These are phyloP conservation scores for Brachionus plicatilis DNA, from an alignment of 1,140 invertebrate genomes.

Conservation along the genomic window DNA sequence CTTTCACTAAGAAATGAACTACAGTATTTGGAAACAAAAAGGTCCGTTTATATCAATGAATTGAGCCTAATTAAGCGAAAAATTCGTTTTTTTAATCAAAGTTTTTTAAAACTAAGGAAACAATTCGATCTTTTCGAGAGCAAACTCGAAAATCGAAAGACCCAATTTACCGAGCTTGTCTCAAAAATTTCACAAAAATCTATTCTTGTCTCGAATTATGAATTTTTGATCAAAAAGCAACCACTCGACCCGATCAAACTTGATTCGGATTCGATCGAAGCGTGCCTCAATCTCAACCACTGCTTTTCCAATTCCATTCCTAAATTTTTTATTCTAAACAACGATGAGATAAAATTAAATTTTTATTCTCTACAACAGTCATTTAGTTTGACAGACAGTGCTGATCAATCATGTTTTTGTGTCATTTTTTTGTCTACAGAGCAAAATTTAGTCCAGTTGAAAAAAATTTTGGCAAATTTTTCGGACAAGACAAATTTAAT, in stretches of 20 bases:
- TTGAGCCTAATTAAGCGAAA: background rate
- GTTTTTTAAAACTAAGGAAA: background rate
- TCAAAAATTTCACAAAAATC: background rate
- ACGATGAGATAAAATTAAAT: background rate
- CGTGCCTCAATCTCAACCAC: background rate
- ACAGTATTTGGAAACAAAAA: background rate
- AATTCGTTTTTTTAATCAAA: background rate
- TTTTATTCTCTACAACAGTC: background rate
- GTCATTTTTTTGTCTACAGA: background rate
- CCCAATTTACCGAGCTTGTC: background rate
- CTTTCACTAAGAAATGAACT: background rate
- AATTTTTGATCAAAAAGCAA: background rate
- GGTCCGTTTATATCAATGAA: background rate
- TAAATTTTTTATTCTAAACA: background rate
- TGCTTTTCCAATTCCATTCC: background rate
- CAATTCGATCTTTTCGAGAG: background rate
- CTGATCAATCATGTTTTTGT: background rate
- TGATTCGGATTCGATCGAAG: background rate
- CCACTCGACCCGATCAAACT: background rate
- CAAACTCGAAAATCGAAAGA: background rate
- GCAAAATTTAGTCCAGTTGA: background rate
- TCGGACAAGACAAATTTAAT: background rate
- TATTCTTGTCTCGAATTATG: background rate
- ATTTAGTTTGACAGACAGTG: background rate
- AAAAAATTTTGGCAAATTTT: background rate